Percentiles rank a stretch among this genome's conserved stretches.
Conservation (phyloP, 2,113 vertebrate species). For the Mola mola region DNA sequence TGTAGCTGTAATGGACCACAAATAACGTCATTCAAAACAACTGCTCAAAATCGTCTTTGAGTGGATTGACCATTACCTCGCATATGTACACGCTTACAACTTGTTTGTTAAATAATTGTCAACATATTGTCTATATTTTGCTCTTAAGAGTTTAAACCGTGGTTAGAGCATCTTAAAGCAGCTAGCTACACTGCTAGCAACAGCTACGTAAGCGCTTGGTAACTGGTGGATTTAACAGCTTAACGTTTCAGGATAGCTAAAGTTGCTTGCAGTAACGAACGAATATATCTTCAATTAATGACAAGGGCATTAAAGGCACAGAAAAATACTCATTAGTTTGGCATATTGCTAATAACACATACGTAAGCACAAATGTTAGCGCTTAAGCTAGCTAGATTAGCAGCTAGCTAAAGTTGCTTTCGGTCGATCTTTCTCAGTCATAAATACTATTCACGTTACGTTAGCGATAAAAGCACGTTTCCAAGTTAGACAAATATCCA, state of each 20-base stretch:
- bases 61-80: neutral
- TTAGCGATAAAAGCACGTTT: rapidly evolving
- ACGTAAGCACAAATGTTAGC: neutral
- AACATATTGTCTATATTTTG: no score
- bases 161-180: neutral
- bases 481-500: rapidly evolving
- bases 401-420: constrained; percentile 18
- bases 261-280: no score
- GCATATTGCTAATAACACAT: no score
- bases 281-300: no score
- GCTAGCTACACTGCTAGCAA: neutral
- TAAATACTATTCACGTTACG: neutral
- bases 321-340: no score
- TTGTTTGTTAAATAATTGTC: no score
- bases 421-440: neutral
- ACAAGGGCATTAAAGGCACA: no score
- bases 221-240: no score
- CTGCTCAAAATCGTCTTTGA: neutral
- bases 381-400: constrained; percentile 17
- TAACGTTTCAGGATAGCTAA: no score
- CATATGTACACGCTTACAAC: neutral
- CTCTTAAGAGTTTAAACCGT: no score
- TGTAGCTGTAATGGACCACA: neutral
- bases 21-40: neutral
- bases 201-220: neutral